phyloP scores from a whole-genome alignment of 2,888 invertebrate genomes.

The Adelognathus sp. region DNA sequence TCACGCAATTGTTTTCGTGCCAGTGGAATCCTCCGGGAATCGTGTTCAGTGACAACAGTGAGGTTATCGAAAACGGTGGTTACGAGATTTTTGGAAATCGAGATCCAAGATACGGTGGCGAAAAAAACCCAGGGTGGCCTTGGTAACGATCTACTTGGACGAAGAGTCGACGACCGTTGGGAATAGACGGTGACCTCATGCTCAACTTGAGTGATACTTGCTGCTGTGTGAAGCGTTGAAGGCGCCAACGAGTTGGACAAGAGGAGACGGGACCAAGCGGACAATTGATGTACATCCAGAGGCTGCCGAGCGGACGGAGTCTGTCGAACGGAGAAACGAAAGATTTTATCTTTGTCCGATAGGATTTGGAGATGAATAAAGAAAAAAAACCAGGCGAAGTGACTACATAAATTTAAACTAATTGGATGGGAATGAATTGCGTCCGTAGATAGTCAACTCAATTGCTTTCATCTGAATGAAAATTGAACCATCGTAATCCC shows the following conservation, averaged over 20 bases:
- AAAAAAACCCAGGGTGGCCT: conserved; percentile 25
- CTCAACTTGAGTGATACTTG: conserved; percentile 69
- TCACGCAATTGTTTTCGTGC: neutral
- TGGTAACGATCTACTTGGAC: conserved; percentile 36
- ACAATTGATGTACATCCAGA: conserved; percentile 51
- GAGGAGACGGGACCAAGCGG: conserved; percentile 41
- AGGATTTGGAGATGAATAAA: neutral
- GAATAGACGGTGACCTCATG: conserved; percentile 77
- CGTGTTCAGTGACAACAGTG: neutral
- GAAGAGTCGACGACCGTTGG: conserved; percentile 73
- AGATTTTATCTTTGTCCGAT: neutral
- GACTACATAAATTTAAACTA: neutral
- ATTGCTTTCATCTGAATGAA: neutral
- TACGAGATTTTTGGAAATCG: neutral
- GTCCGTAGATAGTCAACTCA: neutral
- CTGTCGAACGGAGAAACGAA: conserved; percentile 27
- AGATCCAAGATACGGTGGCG: neutral
- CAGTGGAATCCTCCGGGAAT: neutral
- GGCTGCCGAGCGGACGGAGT: conserved; percentile 14
- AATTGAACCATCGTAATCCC: neutral
- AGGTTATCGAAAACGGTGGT: neutral
- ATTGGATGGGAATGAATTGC: neutral
- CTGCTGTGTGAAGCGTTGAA: conserved; percentile 62
- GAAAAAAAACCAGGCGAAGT: neutral
- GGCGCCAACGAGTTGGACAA: conserved; percentile 68